Conservation (phyloP, 2,797 vertebrate genomes). For the Enteromius treurensis region DNA sequence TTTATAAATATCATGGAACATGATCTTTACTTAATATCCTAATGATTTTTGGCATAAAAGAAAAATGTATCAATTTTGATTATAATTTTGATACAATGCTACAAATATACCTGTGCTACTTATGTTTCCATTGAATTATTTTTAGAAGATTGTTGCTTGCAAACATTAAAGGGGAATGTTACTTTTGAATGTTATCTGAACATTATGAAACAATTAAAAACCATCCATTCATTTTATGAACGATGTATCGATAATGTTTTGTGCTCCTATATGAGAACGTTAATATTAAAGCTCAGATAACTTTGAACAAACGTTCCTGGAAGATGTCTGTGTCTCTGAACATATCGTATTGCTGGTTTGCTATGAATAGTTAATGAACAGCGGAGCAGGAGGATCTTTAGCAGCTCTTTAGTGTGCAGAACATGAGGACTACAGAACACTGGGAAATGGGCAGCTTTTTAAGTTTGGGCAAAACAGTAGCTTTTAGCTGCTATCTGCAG, state of each 20-base stretch:
- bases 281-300: not conserved
- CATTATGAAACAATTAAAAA: not conserved
- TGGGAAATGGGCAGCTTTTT: not conserved
- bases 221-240: not conserved
- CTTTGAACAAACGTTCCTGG: not conserved
- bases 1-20: too few species aligned
- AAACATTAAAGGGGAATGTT: not conserved
- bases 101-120: not conserved
- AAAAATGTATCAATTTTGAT: too few species aligned
- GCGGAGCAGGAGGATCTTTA: slow-evolving; percentile 29
- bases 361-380: slow-evolving; percentile 60
- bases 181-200: not conserved
- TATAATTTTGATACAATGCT: not conserved
- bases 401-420: not conserved
- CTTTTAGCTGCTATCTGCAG: not conserved
- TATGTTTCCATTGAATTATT: not conserved
- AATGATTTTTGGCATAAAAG: too few species aligned
- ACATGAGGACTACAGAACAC: not conserved
- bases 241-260: not conserved
- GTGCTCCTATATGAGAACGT: not conserved
- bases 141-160: not conserved
- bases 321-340: slow-evolving; percentile 19
- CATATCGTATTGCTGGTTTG: slow-evolving; percentile 51
- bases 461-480: not conserved
- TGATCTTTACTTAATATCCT: too few species aligned